phyloP scores from a whole-genome alignment of 2,113 vertebrate species.

The Callithrix jacchus region DNA sequence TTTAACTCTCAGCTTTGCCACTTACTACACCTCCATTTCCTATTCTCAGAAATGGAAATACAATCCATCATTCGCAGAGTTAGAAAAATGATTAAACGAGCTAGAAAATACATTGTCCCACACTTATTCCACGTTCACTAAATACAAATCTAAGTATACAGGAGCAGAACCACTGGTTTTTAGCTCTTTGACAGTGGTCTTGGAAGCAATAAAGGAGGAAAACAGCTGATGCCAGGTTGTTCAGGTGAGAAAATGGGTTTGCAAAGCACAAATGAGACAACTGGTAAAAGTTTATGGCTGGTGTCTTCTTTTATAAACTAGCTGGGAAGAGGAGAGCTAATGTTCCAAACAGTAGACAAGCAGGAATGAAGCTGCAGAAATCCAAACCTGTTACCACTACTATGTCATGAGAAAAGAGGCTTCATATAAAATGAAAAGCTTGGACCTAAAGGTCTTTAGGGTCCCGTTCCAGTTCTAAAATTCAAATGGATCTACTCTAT shows the following conservation, averaged over 20 bases:
- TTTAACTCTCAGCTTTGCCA: neutral
- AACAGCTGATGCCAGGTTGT: neutral
- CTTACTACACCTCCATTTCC: neutral
- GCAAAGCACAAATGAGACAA: constrained; percentile 21
- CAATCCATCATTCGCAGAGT: neutral
- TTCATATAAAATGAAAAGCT: constrained; percentile 7
- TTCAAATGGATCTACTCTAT: neutral
- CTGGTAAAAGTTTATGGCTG: neutral
- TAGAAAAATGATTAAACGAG: constrained; percentile 26
- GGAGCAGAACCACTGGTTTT: neutral
- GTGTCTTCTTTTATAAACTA: neutral
- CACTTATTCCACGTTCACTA: neutral
- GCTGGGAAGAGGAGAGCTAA: neutral
- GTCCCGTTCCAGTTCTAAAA: neutral
- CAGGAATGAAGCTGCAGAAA: neutral
- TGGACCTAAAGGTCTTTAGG: neutral
- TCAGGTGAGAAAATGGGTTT: neutral
- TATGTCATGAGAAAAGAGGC: neutral
- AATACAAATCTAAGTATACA: neutral
- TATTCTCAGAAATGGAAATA: constrained; percentile 28
- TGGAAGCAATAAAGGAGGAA: neutral
- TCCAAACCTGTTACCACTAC: neutral
- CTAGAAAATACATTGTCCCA: neutral
- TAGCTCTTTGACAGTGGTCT: neutral
- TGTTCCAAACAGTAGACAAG: neutral